phyloP scores from a whole-genome alignment of 2,888 invertebrate genomes.

The Polyploca ridens region DNA sequence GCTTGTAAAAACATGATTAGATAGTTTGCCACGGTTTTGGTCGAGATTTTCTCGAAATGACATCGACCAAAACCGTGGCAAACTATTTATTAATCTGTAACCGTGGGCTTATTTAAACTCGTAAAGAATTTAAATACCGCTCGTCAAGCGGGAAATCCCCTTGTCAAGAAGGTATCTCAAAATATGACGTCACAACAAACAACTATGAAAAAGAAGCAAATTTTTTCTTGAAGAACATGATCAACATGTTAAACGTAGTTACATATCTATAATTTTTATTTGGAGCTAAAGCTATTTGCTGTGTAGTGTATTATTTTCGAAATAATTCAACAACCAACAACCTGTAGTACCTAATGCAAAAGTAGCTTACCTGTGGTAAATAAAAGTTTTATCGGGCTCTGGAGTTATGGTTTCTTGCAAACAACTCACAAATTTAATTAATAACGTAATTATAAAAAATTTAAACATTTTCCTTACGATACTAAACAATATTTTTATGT shows the following conservation, averaged over 20 bases:
- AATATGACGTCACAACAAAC: constrained; percentile 10
- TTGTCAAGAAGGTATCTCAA: not conserved
- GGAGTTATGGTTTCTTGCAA: constrained; percentile 16
- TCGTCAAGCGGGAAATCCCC: not conserved
- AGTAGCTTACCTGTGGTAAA: constrained; percentile 62
- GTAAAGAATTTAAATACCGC: too few relatives aligned
- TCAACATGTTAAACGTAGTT: too few relatives aligned
- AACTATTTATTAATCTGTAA: too few relatives aligned
- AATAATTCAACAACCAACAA: not conserved
- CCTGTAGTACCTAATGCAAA: not conserved
- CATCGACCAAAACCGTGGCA: too few relatives aligned
- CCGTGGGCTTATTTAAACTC: not conserved
- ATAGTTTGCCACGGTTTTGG: too few relatives aligned
- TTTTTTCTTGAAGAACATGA: not conserved
- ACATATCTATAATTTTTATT: too few relatives aligned
- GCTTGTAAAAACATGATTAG: too few relatives aligned
- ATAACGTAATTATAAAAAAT: constrained; percentile 28
- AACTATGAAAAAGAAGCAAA: constrained; percentile 18
- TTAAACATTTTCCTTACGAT: constrained; percentile 23
- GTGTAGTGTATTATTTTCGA: too few relatives aligned
- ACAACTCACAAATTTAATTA: constrained; percentile 27
- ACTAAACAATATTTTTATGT: too few relatives aligned
- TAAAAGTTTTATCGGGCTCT: constrained; percentile 51
- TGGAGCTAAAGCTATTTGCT: too few relatives aligned
- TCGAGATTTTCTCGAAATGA: too few relatives aligned